Evolutionary conservation across 2,113 vertebrate species (phyloP), one percentile per base, ranked within the genome.

Genomic region (Calidris pugnax): DNA sequence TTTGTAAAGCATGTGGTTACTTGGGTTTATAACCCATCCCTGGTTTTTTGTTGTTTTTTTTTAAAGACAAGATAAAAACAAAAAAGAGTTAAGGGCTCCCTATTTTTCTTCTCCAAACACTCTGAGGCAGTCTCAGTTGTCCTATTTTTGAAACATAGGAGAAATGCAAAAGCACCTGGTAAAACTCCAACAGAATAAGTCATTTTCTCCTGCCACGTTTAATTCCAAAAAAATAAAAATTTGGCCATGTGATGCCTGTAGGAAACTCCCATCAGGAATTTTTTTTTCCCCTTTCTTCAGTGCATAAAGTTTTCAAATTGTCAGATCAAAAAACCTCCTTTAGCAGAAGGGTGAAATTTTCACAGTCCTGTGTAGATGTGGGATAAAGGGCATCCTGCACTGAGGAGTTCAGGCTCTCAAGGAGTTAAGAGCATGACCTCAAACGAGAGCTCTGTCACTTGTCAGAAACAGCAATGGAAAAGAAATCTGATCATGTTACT

Each of bases 341-440:
- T 11, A 51, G 41, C n/a, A 56, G 32, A 69, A 35, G 12, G 4
- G 1, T 43, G 6, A 2, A 3, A 6, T 39, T 82, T 88, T n/a
- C 57, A 15, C 10, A 2, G 33, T 32, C n/a, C 32, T 1, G 2
- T 60, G 22, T 22, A 48, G 21, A 22, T 22, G 47, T 21, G 21
- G 47, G 47, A 48, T 48, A 48, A 48, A 48, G 47, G 21, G 47
- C 27, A 12, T 10, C 62, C 56, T 35, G 59, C 59, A 3, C 17
- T 1, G 0, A n/a, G 64, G 47, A 48, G 8, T 21, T 15, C 1
- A 1, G 19, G 37, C 9, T 74, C 24, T 51, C 26, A 3, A 6
- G 37, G 57, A 48, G 27, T 48, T 78, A 21, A 60, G 62, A 33
- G 22, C 3, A 0, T 8, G 16, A 64, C 76, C 48, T 55, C 33